These are phyloP conservation scores for Eolophus roseicapilla DNA, from an alignment of 2,113 vertebrate species.

Conservation along the genomic window DNA sequence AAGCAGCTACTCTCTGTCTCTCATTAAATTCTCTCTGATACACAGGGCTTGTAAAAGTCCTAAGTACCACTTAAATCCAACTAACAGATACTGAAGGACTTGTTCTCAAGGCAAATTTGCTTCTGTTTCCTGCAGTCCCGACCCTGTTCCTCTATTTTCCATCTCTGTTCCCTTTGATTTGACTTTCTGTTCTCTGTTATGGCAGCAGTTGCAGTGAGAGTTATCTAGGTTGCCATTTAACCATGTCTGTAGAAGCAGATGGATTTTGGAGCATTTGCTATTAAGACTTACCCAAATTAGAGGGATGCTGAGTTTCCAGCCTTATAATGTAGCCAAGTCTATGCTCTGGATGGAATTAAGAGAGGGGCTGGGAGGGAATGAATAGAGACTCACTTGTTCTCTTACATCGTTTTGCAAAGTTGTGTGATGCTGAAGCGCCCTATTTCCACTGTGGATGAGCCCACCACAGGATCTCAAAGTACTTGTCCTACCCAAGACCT, in stretches of 20 bases:
- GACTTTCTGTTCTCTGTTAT: neutral
- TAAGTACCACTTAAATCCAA: neutral
- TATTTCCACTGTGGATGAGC: fast-evolving
- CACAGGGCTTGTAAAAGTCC: neutral
- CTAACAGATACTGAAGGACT: neutral
- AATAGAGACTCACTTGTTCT: neutral
- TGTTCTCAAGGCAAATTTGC: neutral
- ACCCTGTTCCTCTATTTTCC: neutral
- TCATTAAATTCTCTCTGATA: neutral
- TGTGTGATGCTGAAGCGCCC: neutral
- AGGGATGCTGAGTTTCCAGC: neutral
- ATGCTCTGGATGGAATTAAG: neutral
- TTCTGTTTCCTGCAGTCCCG: neutral
- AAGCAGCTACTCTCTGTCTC: neutral
- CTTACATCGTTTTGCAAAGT: neutral
- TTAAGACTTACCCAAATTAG: neutral
- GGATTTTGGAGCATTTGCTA: neutral
- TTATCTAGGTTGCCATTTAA: neutral
- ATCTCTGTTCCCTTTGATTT: neutral
- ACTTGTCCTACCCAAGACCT: neutral
- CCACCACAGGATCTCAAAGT: neutral
- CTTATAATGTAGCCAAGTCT: neutral
- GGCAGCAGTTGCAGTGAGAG: neutral
- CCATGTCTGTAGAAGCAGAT: neutral
- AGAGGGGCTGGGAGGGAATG: neutral